Percentiles rank a stretch among this genome's conserved stretches.
These are phyloP conservation scores for Avahi laniger DNA, from an alignment of 2,797 vertebrate species.

Conservation along the genomic window DNA sequence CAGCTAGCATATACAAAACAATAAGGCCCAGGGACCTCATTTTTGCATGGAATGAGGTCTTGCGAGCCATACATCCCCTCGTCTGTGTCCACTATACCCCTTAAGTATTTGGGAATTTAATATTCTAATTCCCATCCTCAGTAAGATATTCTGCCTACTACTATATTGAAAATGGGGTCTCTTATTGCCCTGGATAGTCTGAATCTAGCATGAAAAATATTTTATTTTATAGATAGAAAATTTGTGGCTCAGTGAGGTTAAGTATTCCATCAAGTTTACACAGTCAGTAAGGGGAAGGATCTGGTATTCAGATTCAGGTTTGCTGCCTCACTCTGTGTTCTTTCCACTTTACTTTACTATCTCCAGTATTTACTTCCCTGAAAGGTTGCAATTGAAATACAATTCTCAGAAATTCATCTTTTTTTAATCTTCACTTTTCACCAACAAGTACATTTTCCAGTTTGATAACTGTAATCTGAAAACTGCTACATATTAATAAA, in stretches of 20 bases:
- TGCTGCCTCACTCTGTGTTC: not conserved
- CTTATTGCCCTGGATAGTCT: not conserved
- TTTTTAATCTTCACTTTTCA: conserved; percentile 64
- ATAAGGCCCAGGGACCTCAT: not conserved
- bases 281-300: not conserved
- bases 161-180: not conserved
- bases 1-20: not conserved
- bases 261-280: not conserved
- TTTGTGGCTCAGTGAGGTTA: not conserved
- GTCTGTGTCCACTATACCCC: not conserved
- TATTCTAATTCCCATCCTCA: not conserved
- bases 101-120: not conserved
- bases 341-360: not conserved
- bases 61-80: not conserved
- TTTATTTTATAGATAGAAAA: not conserved
- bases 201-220: not conserved
- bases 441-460: conserved; percentile 55
- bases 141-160: not conserved
- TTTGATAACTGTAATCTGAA: conserved; percentile 57
- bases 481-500: conserved; percentile 69
- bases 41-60: not conserved
- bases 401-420: conserved; percentile 60
- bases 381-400: conserved; percentile 13
- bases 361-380: not conserved
- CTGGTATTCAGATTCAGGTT: not conserved